These are phyloP conservation scores for Plemyria rubiginata DNA, from an alignment of 2,888 invertebrate species.

Conservation along the genomic window DNA sequence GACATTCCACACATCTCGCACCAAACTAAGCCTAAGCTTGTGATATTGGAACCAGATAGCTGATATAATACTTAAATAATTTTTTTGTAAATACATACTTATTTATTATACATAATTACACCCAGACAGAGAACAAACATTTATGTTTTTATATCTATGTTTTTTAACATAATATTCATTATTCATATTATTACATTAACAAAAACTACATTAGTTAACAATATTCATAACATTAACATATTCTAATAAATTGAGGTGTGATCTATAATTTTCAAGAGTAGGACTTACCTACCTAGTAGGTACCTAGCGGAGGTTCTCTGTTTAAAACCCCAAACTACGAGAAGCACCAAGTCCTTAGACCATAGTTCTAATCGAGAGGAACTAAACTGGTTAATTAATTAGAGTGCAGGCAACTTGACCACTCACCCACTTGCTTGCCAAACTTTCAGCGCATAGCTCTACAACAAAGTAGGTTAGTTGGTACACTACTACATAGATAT, in stretches of 20 bases:
- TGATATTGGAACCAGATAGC: too few relatives aligned
- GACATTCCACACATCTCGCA: too few relatives aligned
- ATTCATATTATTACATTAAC: too few relatives aligned
- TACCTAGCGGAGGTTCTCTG: conserved; percentile 1
- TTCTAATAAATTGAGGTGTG: not conserved
- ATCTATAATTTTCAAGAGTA: conserved; percentile 1
- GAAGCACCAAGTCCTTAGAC: conserved; percentile 15
- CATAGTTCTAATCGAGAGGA: conserved; percentile 19
- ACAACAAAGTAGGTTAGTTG: not conserved
- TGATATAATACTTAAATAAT: too few relatives aligned
- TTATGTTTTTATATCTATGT: too few relatives aligned
- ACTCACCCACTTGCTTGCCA: conserved; percentile 22
- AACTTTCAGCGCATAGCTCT: conserved; percentile 14
- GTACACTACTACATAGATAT: not conserved
- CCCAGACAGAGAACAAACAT: too few relatives aligned
- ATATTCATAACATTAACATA: too few relatives aligned
- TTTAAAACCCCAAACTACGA: conserved; percentile 10
- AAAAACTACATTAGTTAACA: too few relatives aligned
- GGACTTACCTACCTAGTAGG: not conserved
- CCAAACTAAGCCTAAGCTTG: too few relatives aligned
- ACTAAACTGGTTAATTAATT: conserved; percentile 27
- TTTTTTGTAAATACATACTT: too few relatives aligned
- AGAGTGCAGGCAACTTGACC: conserved; percentile 24
- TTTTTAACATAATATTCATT: too few relatives aligned
- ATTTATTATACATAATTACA: too few relatives aligned